Evolutionary conservation across 2,113 vertebrate genomes (phyloP).

Genomic region (Pseudopipra pipra): DNA sequence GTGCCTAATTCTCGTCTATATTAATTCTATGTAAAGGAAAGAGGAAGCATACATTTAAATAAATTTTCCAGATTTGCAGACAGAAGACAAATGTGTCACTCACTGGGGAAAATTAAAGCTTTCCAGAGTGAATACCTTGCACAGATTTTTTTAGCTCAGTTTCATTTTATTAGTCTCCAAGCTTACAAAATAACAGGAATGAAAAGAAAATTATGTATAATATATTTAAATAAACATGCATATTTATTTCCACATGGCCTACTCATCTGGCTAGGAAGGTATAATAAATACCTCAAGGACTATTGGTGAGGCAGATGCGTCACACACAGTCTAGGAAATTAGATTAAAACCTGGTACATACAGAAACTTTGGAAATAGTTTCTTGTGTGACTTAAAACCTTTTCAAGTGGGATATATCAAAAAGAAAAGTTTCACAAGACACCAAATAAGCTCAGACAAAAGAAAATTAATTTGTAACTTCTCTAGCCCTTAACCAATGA

Average conservation of each 20-base stretch:
- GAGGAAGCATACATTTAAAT: conserved; percentile 58
- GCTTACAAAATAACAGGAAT: not conserved
- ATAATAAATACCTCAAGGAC: conserved; percentile 12
- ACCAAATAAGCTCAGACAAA: not conserved
- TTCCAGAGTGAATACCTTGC: not conserved
- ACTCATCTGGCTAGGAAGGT: not conserved
- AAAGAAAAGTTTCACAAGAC: not conserved
- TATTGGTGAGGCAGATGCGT: not conserved
- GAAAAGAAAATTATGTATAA: conserved; percentile 14
- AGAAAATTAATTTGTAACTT: not conserved
- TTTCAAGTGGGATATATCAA: not conserved
- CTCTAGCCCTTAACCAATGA: not conserved
- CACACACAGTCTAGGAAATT: not conserved
- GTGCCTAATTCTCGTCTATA: conserved; percentile 2
- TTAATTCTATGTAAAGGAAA: conserved; percentile 41
- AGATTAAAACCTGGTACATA: not conserved
- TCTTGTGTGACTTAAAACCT: not conserved
- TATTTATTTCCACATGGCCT: conserved; percentile 23
- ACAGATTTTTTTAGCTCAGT: not conserved
- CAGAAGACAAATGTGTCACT: conserved; percentile 52
- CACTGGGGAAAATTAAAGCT: conserved; percentile 36
- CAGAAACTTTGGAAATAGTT: not conserved
- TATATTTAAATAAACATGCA: conserved; percentile 3
- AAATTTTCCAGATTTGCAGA: conserved; percentile 56
- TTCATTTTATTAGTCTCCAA: conserved; percentile 32